These are phyloP conservation scores for Drosophila erecta DNA, from an alignment of 1,140 invertebrate genomes.

Conservation along the genomic window DNA sequence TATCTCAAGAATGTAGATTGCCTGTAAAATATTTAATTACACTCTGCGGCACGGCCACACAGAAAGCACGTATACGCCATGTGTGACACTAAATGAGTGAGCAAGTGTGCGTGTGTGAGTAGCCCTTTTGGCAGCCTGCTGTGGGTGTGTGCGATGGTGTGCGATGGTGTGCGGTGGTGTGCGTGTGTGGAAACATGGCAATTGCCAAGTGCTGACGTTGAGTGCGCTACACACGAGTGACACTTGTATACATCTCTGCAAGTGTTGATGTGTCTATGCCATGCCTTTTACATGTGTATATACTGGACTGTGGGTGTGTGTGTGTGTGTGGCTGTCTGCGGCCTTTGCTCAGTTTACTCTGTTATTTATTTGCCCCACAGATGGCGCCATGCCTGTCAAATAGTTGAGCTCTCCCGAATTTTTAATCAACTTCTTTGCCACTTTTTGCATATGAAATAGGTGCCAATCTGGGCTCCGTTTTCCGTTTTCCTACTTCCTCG, in stretches of 20 bases:
- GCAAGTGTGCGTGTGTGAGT: conserved; percentile 3
- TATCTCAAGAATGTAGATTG: conserved; percentile 83
- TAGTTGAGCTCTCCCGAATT: conserved; percentile 80
- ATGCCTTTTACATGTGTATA: conserved; percentile 1
- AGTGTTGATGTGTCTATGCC: conserved; percentile 43
- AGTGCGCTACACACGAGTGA: conserved; percentile 80
- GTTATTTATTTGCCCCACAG: conserved; percentile 78
- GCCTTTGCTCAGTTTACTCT: conserved; percentile 60
- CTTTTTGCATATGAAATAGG: conserved; percentile 70
- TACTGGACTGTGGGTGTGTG: background rate
- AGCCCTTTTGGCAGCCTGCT: conserved; percentile 42
- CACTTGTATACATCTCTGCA: conserved; percentile 67
- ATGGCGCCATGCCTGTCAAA: conserved; percentile 68
- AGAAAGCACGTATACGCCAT: conserved; percentile 54
- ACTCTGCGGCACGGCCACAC: conserved; percentile 68
- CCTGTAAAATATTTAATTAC: conserved; percentile 84
- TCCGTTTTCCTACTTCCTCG: no score
- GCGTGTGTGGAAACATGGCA: conserved; percentile 63
- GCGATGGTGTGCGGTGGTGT: background rate
- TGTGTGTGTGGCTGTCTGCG: conserved; percentile 33
- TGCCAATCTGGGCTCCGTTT: conserved; percentile 22
- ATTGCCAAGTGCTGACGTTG: conserved; percentile 76
- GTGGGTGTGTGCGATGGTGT: background rate
- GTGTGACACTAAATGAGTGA: conserved; percentile 42
- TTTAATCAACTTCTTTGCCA: conserved; percentile 74